Evolutionary conservation across 2,797 vertebrate genomes (phyloP), one percentile per base, ranked within the genome.

Genomic region (Sebastes cheni): DNA sequence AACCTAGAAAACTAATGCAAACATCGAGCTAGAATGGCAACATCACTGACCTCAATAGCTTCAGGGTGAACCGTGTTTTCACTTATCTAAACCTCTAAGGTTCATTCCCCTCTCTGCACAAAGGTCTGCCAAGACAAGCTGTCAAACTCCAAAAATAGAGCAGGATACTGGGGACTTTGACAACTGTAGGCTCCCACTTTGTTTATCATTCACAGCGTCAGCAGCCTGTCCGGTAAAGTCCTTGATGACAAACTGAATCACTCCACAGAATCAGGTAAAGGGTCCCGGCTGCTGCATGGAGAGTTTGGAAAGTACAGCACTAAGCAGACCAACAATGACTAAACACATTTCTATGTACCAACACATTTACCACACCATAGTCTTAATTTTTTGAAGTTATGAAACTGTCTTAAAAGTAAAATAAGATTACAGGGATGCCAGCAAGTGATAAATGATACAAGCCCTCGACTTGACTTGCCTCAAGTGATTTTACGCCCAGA

Each of bases 61-160:
- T 81, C 62, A 80, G 81, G 72, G 66, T 81, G 82, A 86, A 86
- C 55, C 13, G 18, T 27, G 50, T 79, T 81, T 89, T 85, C 64
- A 62, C 79, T 70, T 77, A 29, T 77, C 65, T 13, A 68, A 91
- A 85, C 75, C 70, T 83, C 75, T 81, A 91, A 92, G 88, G 92
- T 93, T 88, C 90, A 93, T 54, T 71, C 55, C 66, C 81, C 83
- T 86, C 16, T 23, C 77, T 61, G 71, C 74, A 88, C 54, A 74
- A 72, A 77, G 69, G 66, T 81, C 84, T 82, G 86, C 84, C 88
- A 89, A 78, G 60, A 81, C 68, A 93, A 72, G 85, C 86, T 73
- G 84, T 60, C 69, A 79, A 82, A 80, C 20, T 93, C 93, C 91
- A 82, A 94, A 95, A 95, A 94, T 95, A 95, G 90, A 92, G 62